Evolutionary conservation across 1,140 invertebrate genomes (phyloP).

Genomic region (Cherax destructor): DNA sequence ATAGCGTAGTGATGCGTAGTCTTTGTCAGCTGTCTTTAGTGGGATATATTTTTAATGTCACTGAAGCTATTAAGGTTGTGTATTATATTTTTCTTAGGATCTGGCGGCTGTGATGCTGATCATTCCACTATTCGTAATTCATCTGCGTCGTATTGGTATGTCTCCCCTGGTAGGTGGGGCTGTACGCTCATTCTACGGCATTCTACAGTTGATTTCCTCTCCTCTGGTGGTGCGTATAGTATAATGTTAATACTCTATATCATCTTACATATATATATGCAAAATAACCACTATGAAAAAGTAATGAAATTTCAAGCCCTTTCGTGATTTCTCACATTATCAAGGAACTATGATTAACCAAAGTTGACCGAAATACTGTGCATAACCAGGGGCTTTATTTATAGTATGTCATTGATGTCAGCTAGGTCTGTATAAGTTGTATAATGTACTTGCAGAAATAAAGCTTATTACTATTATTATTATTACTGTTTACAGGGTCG

Average conservation of each 20-base stretch:
- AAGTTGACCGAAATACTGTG: too few species aligned
- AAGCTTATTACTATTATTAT: neutral
- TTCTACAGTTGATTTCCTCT: slow-evolving; percentile 20
- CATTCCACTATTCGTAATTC: slow-evolving; percentile 13
- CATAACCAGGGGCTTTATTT: too few species aligned
- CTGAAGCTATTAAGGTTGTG: neutral
- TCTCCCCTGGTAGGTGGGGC: slow-evolving; percentile 17
- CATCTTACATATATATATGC: too few species aligned
- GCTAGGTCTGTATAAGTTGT: too few species aligned
- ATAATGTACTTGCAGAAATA: too few species aligned
- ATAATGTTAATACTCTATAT: neutral
- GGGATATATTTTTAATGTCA: neutral
- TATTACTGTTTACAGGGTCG: slow-evolving; percentile 5
- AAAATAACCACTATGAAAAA: too few species aligned
- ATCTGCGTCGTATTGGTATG: slow-evolving; percentile 18
- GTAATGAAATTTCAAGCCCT: too few species aligned
- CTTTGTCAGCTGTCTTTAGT: neutral
- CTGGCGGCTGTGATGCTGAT: slow-evolving; percentile 29
- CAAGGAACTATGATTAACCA: too few species aligned
- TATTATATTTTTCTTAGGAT: slow-evolving; percentile 5
- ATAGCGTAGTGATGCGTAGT: neutral
- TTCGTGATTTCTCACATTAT: too few species aligned
- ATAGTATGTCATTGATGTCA: too few species aligned
- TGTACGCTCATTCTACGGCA: slow-evolving; percentile 34
- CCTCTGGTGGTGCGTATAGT: slow-evolving; percentile 3